A percentile compares a stretch with the other conserved stretches of the same genome.
phyloP scores from a whole-genome alignment of 2,888 invertebrate species.

The Troides aeacus region DNA sequence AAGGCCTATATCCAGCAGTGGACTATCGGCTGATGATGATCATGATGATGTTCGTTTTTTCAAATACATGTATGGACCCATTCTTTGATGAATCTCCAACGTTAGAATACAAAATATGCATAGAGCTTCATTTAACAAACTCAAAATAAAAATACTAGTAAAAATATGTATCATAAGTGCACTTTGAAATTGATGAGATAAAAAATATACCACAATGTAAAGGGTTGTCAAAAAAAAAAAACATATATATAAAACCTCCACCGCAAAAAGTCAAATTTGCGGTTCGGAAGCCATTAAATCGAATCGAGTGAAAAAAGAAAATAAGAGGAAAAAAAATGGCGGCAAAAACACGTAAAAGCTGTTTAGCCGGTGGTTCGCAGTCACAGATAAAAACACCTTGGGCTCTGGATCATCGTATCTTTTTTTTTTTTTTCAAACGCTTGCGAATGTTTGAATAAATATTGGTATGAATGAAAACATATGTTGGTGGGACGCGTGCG shows the following conservation, averaged over 20 bases:
- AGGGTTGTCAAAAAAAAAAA: slow-evolving; percentile 30
- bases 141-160: slow-evolving; percentile 17
- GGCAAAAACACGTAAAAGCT: slow-evolving; percentile 44
- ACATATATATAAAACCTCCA: background rate
- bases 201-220: slow-evolving; percentile 17
- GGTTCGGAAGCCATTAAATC: slow-evolving; percentile 42
- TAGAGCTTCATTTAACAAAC: background rate
- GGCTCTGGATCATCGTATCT: slow-evolving; percentile 44
- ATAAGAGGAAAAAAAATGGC: slow-evolving; percentile 32
- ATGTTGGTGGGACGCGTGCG: slow-evolving; percentile 60
- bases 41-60: background rate
- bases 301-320: slow-evolving; percentile 38
- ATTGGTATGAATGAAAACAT: slow-evolving; percentile 53
- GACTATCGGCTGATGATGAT: too few relatives aligned
- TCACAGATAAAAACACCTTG: slow-evolving; percentile 55
- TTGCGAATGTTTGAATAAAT: slow-evolving; percentile 44
- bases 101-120: background rate
- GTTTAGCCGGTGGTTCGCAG: slow-evolving; percentile 38
- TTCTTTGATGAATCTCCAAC: background rate
- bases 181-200: background rate
- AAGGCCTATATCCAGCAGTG: too few relatives aligned
- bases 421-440: slow-evolving; percentile 41
- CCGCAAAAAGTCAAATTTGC: slow-evolving; percentile 36
- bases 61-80: background rate
- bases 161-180: background rate